A percentile compares a stretch with the other conserved stretches of the same genome.
These are phyloP conservation scores for Petrocephalus schoutedeni DNA, from an alignment of 2,797 vertebrate species.

Conservation along the genomic window DNA sequence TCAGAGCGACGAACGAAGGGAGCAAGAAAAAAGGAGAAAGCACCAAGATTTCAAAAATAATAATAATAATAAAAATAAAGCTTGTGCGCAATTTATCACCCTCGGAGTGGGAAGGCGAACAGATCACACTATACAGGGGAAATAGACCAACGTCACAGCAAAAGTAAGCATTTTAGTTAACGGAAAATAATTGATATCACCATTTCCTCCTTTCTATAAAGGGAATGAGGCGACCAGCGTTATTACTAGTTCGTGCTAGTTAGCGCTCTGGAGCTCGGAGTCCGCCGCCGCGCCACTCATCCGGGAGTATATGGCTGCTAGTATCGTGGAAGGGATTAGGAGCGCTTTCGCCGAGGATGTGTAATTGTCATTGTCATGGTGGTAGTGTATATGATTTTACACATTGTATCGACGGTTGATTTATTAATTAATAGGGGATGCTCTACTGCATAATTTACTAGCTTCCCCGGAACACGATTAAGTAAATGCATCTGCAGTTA, in stretches of 20 bases:
- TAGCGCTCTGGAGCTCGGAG: neutral
- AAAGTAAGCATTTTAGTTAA: slow-evolving; percentile 23
- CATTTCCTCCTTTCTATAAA: slow-evolving; percentile 23
- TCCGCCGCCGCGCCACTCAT: neutral
- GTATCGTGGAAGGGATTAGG: neutral
- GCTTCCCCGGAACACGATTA: neutral
- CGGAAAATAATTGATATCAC: slow-evolving; percentile 16
- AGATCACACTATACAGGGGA: neutral
- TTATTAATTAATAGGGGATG: neutral
- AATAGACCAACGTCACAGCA: neutral
- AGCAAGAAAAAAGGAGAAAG: slow-evolving; percentile 23
- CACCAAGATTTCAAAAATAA: slow-evolving; percentile 17
- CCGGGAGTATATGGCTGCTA: neutral
- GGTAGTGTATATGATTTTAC: neutral
- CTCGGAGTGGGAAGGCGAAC: neutral
- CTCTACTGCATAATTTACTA: neutral
- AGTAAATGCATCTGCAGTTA: neutral
- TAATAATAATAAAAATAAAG: slow-evolving; percentile 22
- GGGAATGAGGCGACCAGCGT: slow-evolving; percentile 24
- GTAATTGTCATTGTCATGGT: neutral
- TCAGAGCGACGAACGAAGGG: slow-evolving; percentile 24
- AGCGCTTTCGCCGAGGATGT: neutral
- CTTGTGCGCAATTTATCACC: neutral
- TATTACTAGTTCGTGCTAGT: neutral
- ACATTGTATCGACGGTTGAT: neutral